Conservation (phyloP, 2,797 vertebrate species). For the Aeoliscus strigatus region DNA sequence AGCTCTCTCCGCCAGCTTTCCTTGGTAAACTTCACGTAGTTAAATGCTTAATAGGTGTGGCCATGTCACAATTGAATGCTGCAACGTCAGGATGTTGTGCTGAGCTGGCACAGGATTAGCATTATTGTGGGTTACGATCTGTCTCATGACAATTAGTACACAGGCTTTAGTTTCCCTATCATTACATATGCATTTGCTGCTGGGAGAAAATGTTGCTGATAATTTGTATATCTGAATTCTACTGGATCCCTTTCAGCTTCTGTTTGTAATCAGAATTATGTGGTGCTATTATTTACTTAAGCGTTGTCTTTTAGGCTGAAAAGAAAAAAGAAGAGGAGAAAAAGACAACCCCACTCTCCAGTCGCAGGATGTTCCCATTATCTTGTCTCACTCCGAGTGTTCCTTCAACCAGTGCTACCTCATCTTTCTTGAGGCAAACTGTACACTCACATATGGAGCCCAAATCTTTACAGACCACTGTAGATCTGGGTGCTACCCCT, state of each 20-base stretch:
- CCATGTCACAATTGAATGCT: conserved; percentile 51
- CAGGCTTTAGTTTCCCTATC: conserved; percentile 21
- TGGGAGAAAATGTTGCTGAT: conserved; percentile 11
- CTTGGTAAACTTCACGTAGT: conserved; percentile 73
- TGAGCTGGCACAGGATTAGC: conserved; percentile 47
- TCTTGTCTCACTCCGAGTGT: conserved; percentile 74
- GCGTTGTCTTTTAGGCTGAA: conserved; percentile 65
- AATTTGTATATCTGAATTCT: conserved; percentile 9
- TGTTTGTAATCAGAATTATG: conserved; percentile 5
- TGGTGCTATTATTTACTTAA: conserved; percentile 28
- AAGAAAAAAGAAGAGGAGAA: conserved; percentile 81
- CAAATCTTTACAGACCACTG: conserved; percentile 57
- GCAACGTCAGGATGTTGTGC: conserved; percentile 39
- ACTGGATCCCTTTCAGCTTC: conserved; percentile 7
- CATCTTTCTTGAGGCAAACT: conserved; percentile 75
- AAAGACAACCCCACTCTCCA: conserved; percentile 73
- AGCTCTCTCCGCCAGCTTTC: conserved; percentile 87
- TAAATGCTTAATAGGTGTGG: conserved; percentile 61
- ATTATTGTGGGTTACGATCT: conserved; percentile 29
- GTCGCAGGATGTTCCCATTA: conserved; percentile 79
- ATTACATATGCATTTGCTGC: conserved; percentile 20
- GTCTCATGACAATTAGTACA: conserved; percentile 37
- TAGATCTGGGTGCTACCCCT: conserved; percentile 58
- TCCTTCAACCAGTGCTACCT: conserved; percentile 70
- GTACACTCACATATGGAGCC: conserved; percentile 73